Evolutionary conservation across 1,140 invertebrate genomes (phyloP).

Genomic region (Platyscapa corneri): DNA sequence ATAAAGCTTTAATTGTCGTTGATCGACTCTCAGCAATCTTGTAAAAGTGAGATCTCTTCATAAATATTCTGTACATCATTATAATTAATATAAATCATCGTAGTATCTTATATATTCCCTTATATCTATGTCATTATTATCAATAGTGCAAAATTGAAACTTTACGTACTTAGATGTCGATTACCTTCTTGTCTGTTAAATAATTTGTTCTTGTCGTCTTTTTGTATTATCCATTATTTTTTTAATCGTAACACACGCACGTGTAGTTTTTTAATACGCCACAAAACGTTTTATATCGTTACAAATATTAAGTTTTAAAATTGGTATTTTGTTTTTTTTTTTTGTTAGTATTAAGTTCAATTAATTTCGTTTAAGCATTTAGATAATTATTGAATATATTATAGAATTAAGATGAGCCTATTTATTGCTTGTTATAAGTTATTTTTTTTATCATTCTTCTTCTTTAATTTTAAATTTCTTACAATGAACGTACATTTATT

Average conservation of each 20-base stretch:
- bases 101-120: constrained; percentile 72
- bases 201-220: constrained; percentile 61
- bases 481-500: constrained; percentile 20
- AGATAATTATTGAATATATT: constrained; percentile 73
- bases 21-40: constrained; percentile 63
- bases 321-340: constrained; percentile 70
- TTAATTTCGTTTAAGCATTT: constrained; percentile 71
- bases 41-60: constrained; percentile 70
- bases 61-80: constrained; percentile 75
- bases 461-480: constrained; percentile 27
- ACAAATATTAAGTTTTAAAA: constrained; percentile 76
- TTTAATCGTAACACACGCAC: constrained; percentile 69
- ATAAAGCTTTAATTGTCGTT: constrained; percentile 55
- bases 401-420: constrained; percentile 72
- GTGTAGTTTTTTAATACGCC: constrained; percentile 71
- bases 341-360: constrained; percentile 67
- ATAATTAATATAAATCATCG: constrained; percentile 74
- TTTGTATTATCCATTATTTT: constrained; percentile 57
- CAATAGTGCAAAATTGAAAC: constrained; percentile 75
- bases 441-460: constrained; percentile 12
- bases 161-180: constrained; percentile 74
- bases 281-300: constrained; percentile 72
- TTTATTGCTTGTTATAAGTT: constrained; percentile 75
- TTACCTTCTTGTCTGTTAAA: constrained; percentile 65
- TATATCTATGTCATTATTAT: constrained; percentile 74